A percentile compares a stretch with the other conserved stretches of the same genome.
These are phyloP conservation scores for Drosophila mulleri DNA, from an alignment of 2,888 invertebrate genomes.

Conservation along the genomic window DNA sequence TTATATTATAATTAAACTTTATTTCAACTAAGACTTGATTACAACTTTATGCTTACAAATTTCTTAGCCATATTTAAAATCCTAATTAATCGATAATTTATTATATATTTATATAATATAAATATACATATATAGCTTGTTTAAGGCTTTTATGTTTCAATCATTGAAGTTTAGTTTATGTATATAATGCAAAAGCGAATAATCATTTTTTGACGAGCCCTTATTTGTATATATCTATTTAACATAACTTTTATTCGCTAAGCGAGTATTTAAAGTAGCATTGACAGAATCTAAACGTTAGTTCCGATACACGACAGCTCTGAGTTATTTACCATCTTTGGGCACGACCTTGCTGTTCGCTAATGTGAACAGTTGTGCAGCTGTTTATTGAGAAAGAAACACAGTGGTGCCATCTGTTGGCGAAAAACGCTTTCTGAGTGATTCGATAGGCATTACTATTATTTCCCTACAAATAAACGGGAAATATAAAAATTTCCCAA, in stretches of 20 bases:
- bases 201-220: no score
- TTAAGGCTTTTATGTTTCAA: no score
- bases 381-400: slow-evolving; percentile 7
- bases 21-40: no score
- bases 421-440: not conserved
- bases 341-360: not conserved
- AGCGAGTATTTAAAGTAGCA: not conserved
- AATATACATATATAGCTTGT: no score
- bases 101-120: no score
- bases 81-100: no score
- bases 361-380: slow-evolving; percentile 15
- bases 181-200: no score
- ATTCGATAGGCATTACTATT: not conserved
- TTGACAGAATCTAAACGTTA: not conserved
- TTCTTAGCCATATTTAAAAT: no score
- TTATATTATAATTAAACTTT: no score
- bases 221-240: no score
- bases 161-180: no score
- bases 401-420: slow-evolving; percentile 29
- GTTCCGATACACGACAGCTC: not conserved
- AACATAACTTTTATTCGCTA: not conserved
- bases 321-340: not conserved
- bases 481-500: slow-evolving; percentile 1
- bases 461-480: not conserved
- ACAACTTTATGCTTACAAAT: no score